Conservation (phyloP, 2,888 invertebrate species). For the Brachyopa scutellaris region DNA sequence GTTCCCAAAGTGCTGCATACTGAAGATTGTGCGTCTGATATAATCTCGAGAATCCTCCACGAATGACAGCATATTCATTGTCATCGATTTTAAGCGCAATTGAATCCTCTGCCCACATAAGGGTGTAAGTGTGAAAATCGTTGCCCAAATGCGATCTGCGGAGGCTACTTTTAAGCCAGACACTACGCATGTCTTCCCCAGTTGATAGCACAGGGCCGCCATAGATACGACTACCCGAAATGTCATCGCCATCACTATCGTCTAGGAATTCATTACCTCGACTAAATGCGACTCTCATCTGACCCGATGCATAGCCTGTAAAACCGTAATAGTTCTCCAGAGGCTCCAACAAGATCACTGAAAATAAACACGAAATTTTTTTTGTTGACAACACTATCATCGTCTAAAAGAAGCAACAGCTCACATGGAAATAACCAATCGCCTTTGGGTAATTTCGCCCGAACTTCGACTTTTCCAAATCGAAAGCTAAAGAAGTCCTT, state of each 20-base stretch:
- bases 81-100: conserved; percentile 83
- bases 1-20: conserved; percentile 84
- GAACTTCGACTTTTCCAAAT: conserved; percentile 87
- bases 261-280: conserved; percentile 84
- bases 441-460: conserved; percentile 88
- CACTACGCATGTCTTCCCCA: conserved; percentile 79
- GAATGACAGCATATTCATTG: conserved; percentile 83
- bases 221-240: conserved; percentile 77
- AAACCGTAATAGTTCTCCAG: conserved; percentile 85
- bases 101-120: conserved; percentile 85
- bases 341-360: conserved; percentile 87
- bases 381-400: neutral
- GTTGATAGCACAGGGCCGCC: conserved; percentile 78
- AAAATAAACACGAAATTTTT: too few relatives aligned
- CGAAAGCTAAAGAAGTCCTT: conserved; percentile 86
- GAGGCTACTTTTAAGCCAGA: conserved; percentile 74
- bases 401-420: too few relatives aligned
- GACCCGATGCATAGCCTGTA: conserved; percentile 85
- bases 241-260: conserved; percentile 74
- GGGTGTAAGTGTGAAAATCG: conserved; percentile 86
- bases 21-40: conserved; percentile 56
- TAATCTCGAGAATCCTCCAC: conserved; percentile 76
- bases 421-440: conserved; percentile 91
- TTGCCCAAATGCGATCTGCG: conserved; percentile 82
- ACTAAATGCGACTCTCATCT: conserved; percentile 88